Evolutionary conservation across 2,797 vertebrate genomes (phyloP), one percentile per base, ranked within the genome.

Genomic region (Nothura maculosa): DNA sequence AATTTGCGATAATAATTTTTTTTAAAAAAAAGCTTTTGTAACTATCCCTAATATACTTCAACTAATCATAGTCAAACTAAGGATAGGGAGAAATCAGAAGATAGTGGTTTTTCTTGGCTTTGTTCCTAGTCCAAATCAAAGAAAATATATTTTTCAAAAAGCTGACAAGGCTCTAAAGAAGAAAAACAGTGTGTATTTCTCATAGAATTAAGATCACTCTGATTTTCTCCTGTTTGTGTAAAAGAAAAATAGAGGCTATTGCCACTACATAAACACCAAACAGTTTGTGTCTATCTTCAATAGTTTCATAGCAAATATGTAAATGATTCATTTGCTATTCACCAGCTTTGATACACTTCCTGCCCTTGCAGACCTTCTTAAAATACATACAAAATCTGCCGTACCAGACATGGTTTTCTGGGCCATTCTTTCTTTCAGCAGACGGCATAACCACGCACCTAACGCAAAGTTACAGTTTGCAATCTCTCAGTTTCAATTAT

Each of bases 401-500:
- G 22, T 32, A 85, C 21, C 30, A 76, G 69, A 75, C 54, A 66
- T 20, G n/a, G 3, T 47, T 85, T 92, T 92, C 62, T 73, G 24
- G 45, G 77, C 81, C 62, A 61, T 77, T 79, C 75, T 81, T 25
- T 61, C 94, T 94, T 91, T 45, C 22, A 55, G 64, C n/a, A 18
- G 27, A 4, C 52, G 36, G 57, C 57, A 66, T 42, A 85, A 76
- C 43, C 0, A 8, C 74, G 72, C n/a, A 78, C 43, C 50, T 82
- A 87, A 77, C 60, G 66, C 28, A 67, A 81, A 87, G 61, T 12
- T 67, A 76, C 25, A 34, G 34, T 57, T 90, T 92, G 61, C 64
- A 30, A 64, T 48, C 25, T 85, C 58, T 78, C n/a, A 42, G 83
- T 85, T 81, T 93, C 60, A 89, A 70, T 92, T 91, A 42, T 43